Percentiles rank a stretch among this genome's conserved stretches.
phyloP scores from a whole-genome alignment of 2,888 invertebrate species.

The Dexiosoma caninum region DNA sequence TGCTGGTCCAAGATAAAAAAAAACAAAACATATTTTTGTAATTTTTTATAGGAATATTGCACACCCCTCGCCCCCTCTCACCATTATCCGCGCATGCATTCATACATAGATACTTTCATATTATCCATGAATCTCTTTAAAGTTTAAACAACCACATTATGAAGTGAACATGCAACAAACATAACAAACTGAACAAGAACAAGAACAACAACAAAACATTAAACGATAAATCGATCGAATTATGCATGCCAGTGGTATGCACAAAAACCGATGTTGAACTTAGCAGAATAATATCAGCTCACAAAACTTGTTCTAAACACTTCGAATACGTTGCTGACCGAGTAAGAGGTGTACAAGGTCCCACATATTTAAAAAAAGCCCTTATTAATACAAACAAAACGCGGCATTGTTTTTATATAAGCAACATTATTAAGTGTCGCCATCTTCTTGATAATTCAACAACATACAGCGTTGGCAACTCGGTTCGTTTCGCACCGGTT shows the following conservation, averaged over 20 bases:
- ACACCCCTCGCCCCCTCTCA: too few species aligned
- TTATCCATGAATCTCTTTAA: background rate
- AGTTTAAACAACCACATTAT: background rate
- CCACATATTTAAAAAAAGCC: constrained; percentile 10
- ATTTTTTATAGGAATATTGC: too few species aligned
- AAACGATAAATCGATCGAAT: constrained; percentile 44
- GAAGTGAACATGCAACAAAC: constrained; percentile 28
- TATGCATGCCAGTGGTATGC: constrained; percentile 38
- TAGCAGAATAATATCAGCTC: constrained; percentile 17
- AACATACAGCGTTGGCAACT: too few species aligned
- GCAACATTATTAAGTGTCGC: background rate
- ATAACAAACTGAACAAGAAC: background rate
- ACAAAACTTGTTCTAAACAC: constrained; percentile 59
- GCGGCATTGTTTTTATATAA: constrained; percentile 34
- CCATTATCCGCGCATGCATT: background rate
- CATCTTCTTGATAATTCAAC: constrained; percentile 27
- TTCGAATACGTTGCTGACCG: constrained; percentile 53
- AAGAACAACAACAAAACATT: background rate
- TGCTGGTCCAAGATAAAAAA: too few species aligned
- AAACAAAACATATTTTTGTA: too few species aligned
- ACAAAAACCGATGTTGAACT: constrained; percentile 38
- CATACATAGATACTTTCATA: background rate
- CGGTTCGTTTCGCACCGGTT: too few species aligned
- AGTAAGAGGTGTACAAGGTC: constrained; percentile 33
- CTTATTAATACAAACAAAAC: constrained; percentile 21